A percentile compares a stretch with the other conserved stretches of the same genome.
phyloP scores from a whole-genome alignment of 2,888 invertebrate genomes.

The Heliothis peltigera region DNA sequence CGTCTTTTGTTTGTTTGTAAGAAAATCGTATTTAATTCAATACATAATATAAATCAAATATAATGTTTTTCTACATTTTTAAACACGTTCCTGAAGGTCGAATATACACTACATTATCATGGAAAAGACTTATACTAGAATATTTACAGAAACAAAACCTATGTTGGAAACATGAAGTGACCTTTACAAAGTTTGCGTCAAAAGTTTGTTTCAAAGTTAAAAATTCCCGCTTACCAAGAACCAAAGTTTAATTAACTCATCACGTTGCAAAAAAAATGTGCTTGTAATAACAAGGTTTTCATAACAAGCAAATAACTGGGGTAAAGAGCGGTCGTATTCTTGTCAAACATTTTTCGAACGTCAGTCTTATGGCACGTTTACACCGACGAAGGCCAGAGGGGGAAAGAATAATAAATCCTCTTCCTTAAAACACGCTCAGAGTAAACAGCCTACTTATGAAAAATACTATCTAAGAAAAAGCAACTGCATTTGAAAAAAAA shows the following conservation, averaged over 20 bases:
- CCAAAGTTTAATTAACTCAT: constrained; percentile 29
- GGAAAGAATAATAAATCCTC: constrained; percentile 1
- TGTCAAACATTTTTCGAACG: constrained; percentile 54
- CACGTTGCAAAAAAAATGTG: constrained; percentile 31
- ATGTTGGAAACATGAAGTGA: constrained; percentile 14
- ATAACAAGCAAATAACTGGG: constrained; percentile 52
- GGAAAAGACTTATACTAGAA: neutral
- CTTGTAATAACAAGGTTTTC: constrained; percentile 56
- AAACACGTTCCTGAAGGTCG: neutral
- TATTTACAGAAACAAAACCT: constrained; percentile 1
- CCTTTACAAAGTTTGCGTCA: constrained; percentile 2
- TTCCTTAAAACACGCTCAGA: neutral
- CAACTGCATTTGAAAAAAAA: neutral
- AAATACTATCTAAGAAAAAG: neutral
- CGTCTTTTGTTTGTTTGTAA: too few relatives aligned
- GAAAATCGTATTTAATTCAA: too few relatives aligned
- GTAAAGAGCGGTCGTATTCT: constrained; percentile 44
- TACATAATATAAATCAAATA: too few relatives aligned
- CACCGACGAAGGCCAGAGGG: neutral
- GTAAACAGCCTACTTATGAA: neutral
- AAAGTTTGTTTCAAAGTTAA: constrained; percentile 29
- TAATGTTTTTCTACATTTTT: neutral
- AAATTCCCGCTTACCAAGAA: constrained; percentile 10
- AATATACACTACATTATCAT: neutral
- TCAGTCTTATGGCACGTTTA: constrained; percentile 27